Evolutionary conservation across 2,888 invertebrate species (phyloP).

Genomic region (Spisula solida): DNA sequence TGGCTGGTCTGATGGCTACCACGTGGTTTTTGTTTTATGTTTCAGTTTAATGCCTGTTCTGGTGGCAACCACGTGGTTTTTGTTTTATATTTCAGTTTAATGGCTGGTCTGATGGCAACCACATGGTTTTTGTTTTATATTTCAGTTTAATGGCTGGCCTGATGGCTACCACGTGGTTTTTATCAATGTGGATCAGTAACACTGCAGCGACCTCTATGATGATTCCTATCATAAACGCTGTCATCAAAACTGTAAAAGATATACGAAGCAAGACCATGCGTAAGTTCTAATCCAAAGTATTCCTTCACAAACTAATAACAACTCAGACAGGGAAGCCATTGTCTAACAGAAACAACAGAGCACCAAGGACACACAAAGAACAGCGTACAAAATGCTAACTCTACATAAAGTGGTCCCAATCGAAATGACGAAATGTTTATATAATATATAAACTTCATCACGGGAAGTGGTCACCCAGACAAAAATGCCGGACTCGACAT

Average conservation of each 20-base stretch:
- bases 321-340: background rate
- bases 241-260: slow-evolving; percentile 76
- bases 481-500: no score
- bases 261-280: slow-evolving; percentile 8
- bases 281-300: background rate
- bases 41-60: no score
- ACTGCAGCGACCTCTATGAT: slow-evolving; percentile 91
- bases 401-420: no score
- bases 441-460: no score
- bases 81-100: slow-evolving; percentile 43
- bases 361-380: no score
- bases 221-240: slow-evolving; percentile 86
- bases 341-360: no score
- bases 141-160: slow-evolving; percentile 62
- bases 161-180: slow-evolving; percentile 93
- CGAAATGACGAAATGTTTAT: no score
- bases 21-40: no score
- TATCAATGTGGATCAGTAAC: slow-evolving; percentile 99
- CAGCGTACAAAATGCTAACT: no score
- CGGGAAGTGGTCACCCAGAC: no score
- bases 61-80: no score
- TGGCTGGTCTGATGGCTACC: no score
- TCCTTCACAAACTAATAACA: background rate
- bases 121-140: background rate
- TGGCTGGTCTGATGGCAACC: background rate